Evolutionary conservation across 2,113 vertebrate genomes (phyloP).

Genomic region (Oenanthe oenanthe): DNA sequence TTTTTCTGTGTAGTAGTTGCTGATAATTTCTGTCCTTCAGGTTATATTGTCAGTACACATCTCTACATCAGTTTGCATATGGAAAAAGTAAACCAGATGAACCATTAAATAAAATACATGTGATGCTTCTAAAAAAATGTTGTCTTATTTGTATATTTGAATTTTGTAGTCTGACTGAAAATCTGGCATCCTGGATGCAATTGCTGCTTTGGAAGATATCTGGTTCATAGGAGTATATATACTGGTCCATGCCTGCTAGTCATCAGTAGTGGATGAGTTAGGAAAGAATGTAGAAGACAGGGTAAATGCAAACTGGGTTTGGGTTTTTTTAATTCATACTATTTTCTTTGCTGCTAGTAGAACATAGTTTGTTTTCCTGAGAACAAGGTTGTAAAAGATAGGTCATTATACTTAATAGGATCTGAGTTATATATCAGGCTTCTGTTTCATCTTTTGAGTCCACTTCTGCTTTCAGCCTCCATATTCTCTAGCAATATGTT

Average conservation of each 20-base stretch:
- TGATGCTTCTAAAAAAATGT: not conserved
- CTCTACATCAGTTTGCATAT: not conserved
- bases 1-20: not conserved
- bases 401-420: not conserved
- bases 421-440: not conserved
- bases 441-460: not conserved
- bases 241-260: not conserved
- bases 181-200: not conserved
- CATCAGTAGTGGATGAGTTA: not conserved
- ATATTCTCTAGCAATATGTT: not conserved
- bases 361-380: not conserved
- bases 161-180: not conserved
- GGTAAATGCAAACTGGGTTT: not conserved
- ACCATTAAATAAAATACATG: not conserved
- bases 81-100: not conserved
- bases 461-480: not conserved
- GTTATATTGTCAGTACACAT: not conserved
- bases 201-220: not conserved
- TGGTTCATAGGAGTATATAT: accelerated
- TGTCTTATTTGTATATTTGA: not conserved
- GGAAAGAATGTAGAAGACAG: not conserved
- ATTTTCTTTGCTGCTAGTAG: not conserved
- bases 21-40: not conserved
- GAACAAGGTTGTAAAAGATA: not conserved
- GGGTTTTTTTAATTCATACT: not conserved